These are phyloP conservation scores for Parnassius mnemosyne DNA, from an alignment of 2,888 invertebrate species.

Conservation along the genomic window DNA sequence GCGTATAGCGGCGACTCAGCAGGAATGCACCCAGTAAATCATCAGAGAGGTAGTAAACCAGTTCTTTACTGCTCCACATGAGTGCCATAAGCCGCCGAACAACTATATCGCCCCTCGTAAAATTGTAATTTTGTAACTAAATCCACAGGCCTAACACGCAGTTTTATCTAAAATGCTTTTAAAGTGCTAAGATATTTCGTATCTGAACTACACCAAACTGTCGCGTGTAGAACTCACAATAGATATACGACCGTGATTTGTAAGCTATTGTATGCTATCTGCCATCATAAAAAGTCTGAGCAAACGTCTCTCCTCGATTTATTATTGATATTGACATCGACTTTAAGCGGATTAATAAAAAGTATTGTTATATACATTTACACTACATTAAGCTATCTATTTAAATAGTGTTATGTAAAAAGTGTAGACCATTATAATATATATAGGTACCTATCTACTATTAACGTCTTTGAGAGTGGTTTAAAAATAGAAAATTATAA, in stretches of 20 bases:
- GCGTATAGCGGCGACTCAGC: slow-evolving; percentile 43
- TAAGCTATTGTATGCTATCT: slow-evolving; percentile 60
- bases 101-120: slow-evolving; percentile 66
- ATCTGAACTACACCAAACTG: slow-evolving; percentile 44
- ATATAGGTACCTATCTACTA: no score
- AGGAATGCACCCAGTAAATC: slow-evolving; percentile 74
- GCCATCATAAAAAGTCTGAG: slow-evolving; percentile 62
- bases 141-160: slow-evolving; percentile 56
- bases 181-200: slow-evolving; percentile 60
- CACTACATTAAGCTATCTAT: no score
- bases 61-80: slow-evolving; percentile 59
- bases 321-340: slow-evolving; percentile 49
- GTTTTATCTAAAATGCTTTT: slow-evolving; percentile 71
- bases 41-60: slow-evolving; percentile 65
- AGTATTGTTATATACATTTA: no score
- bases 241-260: slow-evolving; percentile 67
- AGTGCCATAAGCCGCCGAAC: slow-evolving; percentile 53
- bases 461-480: no score
- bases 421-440: no score
- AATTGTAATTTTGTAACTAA: slow-evolving; percentile 72
- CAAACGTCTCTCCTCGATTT: slow-evolving; percentile 57
- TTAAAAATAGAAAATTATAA: slow-evolving; percentile 29
- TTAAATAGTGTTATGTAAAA: no score
- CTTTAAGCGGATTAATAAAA: slow-evolving; percentile 13
- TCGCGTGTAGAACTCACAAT: slow-evolving; percentile 45